Percentiles rank a stretch among this genome's conserved stretches.
Conservation (phyloP, 1,140 invertebrate genomes). For the Cherax quadricarinatus region DNA sequence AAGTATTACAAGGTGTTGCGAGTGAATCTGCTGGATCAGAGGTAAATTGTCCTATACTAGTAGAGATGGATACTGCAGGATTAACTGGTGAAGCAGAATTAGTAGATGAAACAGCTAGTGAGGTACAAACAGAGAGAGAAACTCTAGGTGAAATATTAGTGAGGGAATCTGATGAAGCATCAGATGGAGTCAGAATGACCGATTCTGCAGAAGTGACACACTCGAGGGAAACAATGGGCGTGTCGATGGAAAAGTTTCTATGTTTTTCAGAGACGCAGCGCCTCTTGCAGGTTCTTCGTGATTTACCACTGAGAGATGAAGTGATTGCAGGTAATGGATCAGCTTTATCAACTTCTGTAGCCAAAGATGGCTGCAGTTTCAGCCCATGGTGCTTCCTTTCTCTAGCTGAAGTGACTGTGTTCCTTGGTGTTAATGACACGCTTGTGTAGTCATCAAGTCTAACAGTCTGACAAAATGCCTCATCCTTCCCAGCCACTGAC, state of each 20-base stretch:
- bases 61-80: too few species aligned
- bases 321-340: background rate
- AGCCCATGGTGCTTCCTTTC: background rate
- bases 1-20: too few species aligned
- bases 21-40: too few species aligned
- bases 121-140: too few species aligned
- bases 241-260: background rate
- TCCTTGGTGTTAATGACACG: background rate
- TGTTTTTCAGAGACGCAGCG: background rate
- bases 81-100: too few species aligned
- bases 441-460: background rate
- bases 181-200: background rate
- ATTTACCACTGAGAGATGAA: background rate
- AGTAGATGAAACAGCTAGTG: too few species aligned
- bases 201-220: background rate
- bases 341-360: background rate
- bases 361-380: background rate
- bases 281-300: background rate
- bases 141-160: too few species aligned
- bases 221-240: background rate
- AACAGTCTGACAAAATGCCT: background rate
- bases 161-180: too few species aligned
- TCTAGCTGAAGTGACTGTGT: background rate
- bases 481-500: background rate
- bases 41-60: too few species aligned